Evolutionary conservation across 2,888 invertebrate species (phyloP).

Genomic region (Anthophora plumipes): DNA sequence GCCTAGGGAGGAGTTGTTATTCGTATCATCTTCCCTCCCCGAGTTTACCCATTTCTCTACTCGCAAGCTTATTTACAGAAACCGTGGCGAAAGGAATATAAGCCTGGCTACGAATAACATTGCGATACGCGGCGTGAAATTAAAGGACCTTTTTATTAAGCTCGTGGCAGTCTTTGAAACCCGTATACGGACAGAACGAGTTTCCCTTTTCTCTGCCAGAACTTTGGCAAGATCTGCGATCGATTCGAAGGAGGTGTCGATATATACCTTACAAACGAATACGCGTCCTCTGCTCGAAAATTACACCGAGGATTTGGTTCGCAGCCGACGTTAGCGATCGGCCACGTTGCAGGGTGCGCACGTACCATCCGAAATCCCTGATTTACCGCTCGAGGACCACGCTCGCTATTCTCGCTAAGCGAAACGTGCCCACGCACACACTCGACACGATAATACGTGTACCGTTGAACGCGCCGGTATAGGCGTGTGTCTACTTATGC

Average conservation of each 20-base stretch:
- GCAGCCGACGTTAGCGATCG: slow-evolving; percentile 52
- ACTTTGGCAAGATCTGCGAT: no score
- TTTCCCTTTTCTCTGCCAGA: no score
- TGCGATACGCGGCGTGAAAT: slow-evolving; percentile 8
- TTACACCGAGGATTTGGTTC: slow-evolving; percentile 34
- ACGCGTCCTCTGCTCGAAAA: slow-evolving; percentile 30
- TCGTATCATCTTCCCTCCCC: not conserved
- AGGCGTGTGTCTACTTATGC: slow-evolving; percentile 29
- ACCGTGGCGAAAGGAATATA: slow-evolving; percentile 16
- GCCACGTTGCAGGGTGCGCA: slow-evolving; percentile 54
- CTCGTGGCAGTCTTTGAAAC: no score
- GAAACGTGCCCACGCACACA: slow-evolving; percentile 52
- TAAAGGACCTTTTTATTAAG: slow-evolving; percentile 16
- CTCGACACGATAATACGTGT: slow-evolving; percentile 32
- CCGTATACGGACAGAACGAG: no score
- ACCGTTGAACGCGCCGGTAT: slow-evolving; percentile 14
- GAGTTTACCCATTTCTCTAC: slow-evolving; percentile 20
- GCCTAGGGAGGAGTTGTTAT: slow-evolving; percentile 29
- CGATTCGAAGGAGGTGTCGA: slow-evolving; percentile 1
- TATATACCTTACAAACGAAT: slow-evolving; percentile 24
- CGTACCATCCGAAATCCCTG: slow-evolving; percentile 70
- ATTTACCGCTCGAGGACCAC: slow-evolving; percentile 66
- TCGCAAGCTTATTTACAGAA: slow-evolving; percentile 39
- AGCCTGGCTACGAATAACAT: slow-evolving; percentile 14
- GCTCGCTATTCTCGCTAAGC: slow-evolving; percentile 60